These are phyloP conservation scores for Alethe diademata DNA, from an alignment of 2,113 vertebrate genomes.

Conservation along the genomic window DNA sequence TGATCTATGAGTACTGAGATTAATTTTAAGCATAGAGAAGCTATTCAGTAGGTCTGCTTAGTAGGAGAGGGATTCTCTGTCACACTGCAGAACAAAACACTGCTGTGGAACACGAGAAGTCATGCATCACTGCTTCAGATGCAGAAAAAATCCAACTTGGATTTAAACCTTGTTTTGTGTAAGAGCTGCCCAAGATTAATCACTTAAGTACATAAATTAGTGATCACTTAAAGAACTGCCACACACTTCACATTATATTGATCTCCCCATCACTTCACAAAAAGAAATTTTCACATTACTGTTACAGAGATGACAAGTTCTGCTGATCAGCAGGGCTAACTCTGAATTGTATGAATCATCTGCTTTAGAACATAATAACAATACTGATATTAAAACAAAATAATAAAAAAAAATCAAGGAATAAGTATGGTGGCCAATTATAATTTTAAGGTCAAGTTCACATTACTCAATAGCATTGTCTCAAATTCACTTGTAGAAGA, in stretches of 20 bases:
- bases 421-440: neutral
- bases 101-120: neutral
- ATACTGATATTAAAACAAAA: neutral
- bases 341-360: neutral
- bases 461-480: neutral
- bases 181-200: neutral
- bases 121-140: neutral
- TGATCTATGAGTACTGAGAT: neutral
- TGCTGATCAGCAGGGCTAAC: neutral
- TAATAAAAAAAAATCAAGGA: rapidly evolving
- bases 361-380: neutral
- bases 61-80: neutral
- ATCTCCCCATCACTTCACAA: neutral
- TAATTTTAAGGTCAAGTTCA: neutral
- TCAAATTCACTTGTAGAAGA: neutral
- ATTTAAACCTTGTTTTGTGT: neutral
- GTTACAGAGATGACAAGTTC: neutral
- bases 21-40: neutral
- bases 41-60: neutral
- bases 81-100: neutral
- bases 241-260: neutral
- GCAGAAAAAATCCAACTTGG: neutral
- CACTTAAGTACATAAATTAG: neutral
- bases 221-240: neutral
- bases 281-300: neutral